Percentiles rank a stretch among this genome's conserved stretches.
phyloP scores from a whole-genome alignment of 2,888 invertebrate species.

The Thecocarcelia acutangulata region DNA sequence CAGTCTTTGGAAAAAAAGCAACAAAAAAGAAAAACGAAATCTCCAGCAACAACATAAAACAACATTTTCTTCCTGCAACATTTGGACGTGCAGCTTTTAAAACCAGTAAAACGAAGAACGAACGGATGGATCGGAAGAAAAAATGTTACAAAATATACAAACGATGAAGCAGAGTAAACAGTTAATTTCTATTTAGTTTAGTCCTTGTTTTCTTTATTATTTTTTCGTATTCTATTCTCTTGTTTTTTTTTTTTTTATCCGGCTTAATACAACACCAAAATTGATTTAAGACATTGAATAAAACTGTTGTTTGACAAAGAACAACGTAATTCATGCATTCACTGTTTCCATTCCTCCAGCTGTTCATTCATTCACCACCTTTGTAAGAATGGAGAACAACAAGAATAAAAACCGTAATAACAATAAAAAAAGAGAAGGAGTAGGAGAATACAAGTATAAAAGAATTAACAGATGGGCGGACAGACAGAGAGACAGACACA shows the following conservation, averaged over 20 bases:
- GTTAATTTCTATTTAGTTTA: conserved; percentile 70
- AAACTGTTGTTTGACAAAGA: conserved; percentile 60
- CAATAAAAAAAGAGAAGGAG: neutral
- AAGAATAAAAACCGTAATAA: neutral
- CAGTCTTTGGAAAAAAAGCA: conserved; percentile 45
- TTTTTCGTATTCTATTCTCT: neutral
- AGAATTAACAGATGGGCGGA: neutral
- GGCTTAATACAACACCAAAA: conserved; percentile 56
- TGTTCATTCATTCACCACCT: conserved; percentile 43
- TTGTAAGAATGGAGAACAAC: conserved; percentile 22
- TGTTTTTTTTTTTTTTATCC: conserved; percentile 40
- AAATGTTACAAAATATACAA: conserved; percentile 38
- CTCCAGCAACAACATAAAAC: conserved; percentile 32
- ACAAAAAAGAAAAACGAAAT: conserved; percentile 22
- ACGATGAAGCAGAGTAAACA: conserved; percentile 59
- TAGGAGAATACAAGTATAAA: neutral
- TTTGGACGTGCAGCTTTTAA: conserved; percentile 31
- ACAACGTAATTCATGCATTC: conserved; percentile 61
- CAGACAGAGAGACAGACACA: neutral
- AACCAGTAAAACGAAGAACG: conserved; percentile 6
- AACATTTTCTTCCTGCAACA: conserved; percentile 41
- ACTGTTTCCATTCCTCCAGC: conserved; percentile 18
- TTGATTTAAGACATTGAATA: conserved; percentile 66
- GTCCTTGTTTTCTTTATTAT: conserved; percentile 59
- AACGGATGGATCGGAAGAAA: conserved; percentile 2